phyloP scores from a whole-genome alignment of 1,140 invertebrate genomes.

The Elymnias hypermnestra region DNA sequence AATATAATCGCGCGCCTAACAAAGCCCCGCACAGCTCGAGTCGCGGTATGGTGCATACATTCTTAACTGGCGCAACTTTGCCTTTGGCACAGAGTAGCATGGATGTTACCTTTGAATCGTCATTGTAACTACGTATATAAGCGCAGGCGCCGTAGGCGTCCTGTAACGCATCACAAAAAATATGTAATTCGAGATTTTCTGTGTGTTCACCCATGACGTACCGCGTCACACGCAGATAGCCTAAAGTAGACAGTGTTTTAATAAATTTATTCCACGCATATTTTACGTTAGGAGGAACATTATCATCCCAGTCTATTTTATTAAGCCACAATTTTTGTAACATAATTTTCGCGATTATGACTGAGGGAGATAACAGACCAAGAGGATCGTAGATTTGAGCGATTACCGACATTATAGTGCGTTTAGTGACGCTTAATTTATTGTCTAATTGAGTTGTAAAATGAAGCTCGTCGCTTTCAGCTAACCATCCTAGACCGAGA shows the following conservation, averaged over 20 bases:
- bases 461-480: too few species aligned
- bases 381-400: slow-evolving; percentile 13
- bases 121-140: too few species aligned
- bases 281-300: slow-evolving; percentile 3
- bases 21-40: too few species aligned
- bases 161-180: slow-evolving; percentile 20
- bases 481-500: too few species aligned
- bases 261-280: slow-evolving; percentile 4
- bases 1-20: too few species aligned
- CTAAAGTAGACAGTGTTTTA: slow-evolving; percentile 5
- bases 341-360: slow-evolving; percentile 13
- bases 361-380: slow-evolving; percentile 9
- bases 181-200: slow-evolving; percentile 12
- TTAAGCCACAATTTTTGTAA: slow-evolving; percentile 15
- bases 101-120: too few species aligned
- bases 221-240: slow-evolving; percentile 7
- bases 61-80: too few species aligned
- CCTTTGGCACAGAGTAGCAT: too few species aligned
- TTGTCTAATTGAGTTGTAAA: too few species aligned
- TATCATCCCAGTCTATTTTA: slow-evolving; percentile 12
- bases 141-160: slow-evolving; percentile 5
- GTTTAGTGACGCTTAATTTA: not conserved
- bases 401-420: slow-evolving; percentile 13
- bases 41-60: too few species aligned
- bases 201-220: slow-evolving; percentile 4